Percentiles rank a stretch among this genome's conserved stretches.
Evolutionary conservation across 2,888 invertebrate genomes (phyloP).

Genomic region (Entomobrya multifasciata): DNA sequence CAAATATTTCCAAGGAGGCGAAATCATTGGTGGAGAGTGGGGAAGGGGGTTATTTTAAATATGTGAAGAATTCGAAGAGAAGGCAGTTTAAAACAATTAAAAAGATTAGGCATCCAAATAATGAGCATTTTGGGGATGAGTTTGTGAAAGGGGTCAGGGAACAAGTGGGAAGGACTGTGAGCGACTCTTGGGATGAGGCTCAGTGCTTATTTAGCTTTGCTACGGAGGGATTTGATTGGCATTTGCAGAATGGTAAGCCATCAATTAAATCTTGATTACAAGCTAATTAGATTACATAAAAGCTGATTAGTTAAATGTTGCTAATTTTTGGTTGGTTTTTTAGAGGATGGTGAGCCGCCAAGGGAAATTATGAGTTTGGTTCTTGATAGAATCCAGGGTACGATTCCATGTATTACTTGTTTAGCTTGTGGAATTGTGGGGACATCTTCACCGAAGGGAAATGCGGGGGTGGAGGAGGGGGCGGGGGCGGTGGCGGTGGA

Average conservation of each 20-base stretch:
- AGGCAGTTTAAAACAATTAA: too few species aligned
- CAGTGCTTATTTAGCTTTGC: slow-evolving; percentile 71
- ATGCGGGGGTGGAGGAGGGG: too few species aligned
- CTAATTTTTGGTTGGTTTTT: too few species aligned
- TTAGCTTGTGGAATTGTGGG: slow-evolving; percentile 74
- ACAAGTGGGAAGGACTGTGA: slow-evolving; percentile 33
- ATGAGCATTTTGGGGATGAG: background rate
- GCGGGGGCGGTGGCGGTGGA: too few species aligned
- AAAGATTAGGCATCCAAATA: too few species aligned
- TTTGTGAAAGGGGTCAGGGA: slow-evolving; percentile 13
- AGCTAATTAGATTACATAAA: too few species aligned
- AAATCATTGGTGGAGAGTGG: slow-evolving; percentile 53
- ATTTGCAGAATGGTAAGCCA: slow-evolving; percentile 43
- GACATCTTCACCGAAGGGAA: too few species aligned
- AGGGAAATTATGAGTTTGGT: slow-evolving; percentile 43
- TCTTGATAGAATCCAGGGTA: background rate
- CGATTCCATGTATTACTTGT: slow-evolving; percentile 65
- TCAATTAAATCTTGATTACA: too few species aligned
- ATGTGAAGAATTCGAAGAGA: too few species aligned
- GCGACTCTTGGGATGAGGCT: slow-evolving; percentile 62
- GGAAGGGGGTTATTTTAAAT: background rate
- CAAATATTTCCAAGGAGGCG: slow-evolving; percentile 61
- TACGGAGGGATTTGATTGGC: slow-evolving; percentile 50
- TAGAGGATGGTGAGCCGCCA: background rate
- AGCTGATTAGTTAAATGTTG: too few species aligned